phyloP scores from a whole-genome alignment of 2,888 invertebrate genomes.

The Cheilosia vulpina region DNA sequence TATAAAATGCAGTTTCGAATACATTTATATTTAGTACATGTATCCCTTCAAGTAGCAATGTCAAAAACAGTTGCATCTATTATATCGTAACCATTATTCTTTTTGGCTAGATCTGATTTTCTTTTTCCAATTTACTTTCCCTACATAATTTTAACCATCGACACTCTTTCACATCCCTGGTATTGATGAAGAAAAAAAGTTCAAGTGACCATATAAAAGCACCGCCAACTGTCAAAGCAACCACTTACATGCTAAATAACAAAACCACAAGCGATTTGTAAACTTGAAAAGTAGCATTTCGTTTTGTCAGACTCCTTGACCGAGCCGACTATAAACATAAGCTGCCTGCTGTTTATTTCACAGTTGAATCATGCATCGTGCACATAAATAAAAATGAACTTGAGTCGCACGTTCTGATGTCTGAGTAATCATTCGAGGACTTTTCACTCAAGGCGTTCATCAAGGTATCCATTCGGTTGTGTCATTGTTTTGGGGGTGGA shows the following conservation, averaged over 20 bases:
- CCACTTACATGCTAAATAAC: slow-evolving; percentile 7
- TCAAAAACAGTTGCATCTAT: too few relatives aligned
- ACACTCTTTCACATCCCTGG: too few relatives aligned
- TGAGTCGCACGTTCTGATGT: slow-evolving; percentile 39
- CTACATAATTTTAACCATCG: not conserved
- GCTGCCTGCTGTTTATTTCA: slow-evolving; percentile 19
- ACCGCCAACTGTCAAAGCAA: not conserved
- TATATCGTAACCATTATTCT: too few relatives aligned
- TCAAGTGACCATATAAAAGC: not conserved
- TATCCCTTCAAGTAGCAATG: too few relatives aligned
- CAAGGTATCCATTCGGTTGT: slow-evolving; percentile 5
- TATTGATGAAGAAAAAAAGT: too few relatives aligned
- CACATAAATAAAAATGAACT: slow-evolving; percentile 34
- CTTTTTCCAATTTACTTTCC: too few relatives aligned
- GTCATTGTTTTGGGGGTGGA: slow-evolving; percentile 3
- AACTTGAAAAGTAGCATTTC: slow-evolving; percentile 29
- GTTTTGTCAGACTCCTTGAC: slow-evolving; percentile 36
- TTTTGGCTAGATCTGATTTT: too few relatives aligned
- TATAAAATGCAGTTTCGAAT: too few relatives aligned
- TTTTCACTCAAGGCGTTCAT: slow-evolving; percentile 26
- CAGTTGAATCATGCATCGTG: slow-evolving; percentile 46
- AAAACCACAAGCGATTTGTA: slow-evolving; percentile 7
- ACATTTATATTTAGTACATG: too few relatives aligned
- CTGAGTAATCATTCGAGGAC: slow-evolving; percentile 43
- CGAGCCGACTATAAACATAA: slow-evolving; percentile 33